Percentiles rank a stretch among this genome's conserved stretches.
Evolutionary conservation across 1,140 invertebrate species (phyloP).

Genomic region (Plodia interpunctella): DNA sequence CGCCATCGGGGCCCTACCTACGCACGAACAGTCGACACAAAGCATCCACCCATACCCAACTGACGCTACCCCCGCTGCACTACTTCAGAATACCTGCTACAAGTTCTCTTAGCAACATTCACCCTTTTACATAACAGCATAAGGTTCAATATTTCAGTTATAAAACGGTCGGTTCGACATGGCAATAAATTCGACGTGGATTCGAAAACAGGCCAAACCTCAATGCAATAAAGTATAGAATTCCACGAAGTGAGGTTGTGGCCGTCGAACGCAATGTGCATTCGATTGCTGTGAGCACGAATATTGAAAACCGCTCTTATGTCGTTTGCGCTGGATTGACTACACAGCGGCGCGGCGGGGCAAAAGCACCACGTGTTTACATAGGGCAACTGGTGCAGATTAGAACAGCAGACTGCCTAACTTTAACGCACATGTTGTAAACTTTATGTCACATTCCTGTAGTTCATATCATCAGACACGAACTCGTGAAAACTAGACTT

Average conservation of each 20-base stretch:
- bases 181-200: conserved; percentile 30
- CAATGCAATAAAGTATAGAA: conserved; percentile 47
- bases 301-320: conserved; percentile 71
- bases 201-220: conserved; percentile 40
- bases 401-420: conserved; percentile 46
- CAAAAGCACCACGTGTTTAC: conserved; percentile 68
- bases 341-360: conserved; percentile 37
- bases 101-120: background rate
- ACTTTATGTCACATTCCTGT: conserved; percentile 34
- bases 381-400: conserved; percentile 52
- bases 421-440: conserved; percentile 53
- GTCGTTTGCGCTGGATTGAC: conserved; percentile 49
- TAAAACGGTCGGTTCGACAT: background rate
- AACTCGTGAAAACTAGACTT: background rate
- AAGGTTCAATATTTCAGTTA: conserved; percentile 14
- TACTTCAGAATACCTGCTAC: conserved; percentile 19
- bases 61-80: conserved; percentile 40
- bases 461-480: background rate
- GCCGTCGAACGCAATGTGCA: conserved; percentile 54
- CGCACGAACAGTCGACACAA: conserved; percentile 57
- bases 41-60: conserved; percentile 61
- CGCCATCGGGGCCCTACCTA: conserved; percentile 57
- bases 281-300: conserved; percentile 51
- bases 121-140: conserved; percentile 4
- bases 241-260: conserved; percentile 27